Evolutionary conservation across 2,888 invertebrate species (phyloP), one percentile per base, ranked within the genome.

Genomic region (Andrena minutula): DNA sequence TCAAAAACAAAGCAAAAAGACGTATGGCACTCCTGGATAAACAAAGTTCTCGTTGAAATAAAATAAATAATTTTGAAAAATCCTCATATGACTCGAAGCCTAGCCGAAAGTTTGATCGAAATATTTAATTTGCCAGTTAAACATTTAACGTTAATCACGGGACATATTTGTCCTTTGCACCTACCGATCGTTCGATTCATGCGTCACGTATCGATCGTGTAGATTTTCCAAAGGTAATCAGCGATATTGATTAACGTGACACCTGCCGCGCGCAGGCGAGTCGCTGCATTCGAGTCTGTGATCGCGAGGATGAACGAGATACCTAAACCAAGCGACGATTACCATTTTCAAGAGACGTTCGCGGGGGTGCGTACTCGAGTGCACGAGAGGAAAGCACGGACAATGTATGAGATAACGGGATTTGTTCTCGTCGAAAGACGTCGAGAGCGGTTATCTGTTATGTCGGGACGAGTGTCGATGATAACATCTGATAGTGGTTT

Each of bases 401-500:
- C 65, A 7, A 68, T 30, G 51, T 35, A 41, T n/a, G 71, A 70
- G 74, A 77, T 81, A 74, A 81, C 70, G n/a, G 49, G 77, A 68
- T 81, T 66, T 77, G 47, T 68, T 83, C 74, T 61, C 77, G 56
- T 58, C 63, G 73, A 74, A 69, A 74, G 74, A 53, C 51, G 66
- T 68, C 66, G 70, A 35, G 69, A 76, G 64, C 26, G 70, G 60
- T 76, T 70, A 76, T 73, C 76, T 81, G 61, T 16, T 53, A 30
- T 51, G 68, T 68, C 58, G 51, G 56, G 65, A 70, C 70, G 56
- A 73, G 66, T 65, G 73, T 32, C 51, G 83, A 78, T 77, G 77
- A 77, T 58, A 77, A 16, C 41, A 41, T 16, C 4, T 41, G 41
- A 16, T 16, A 41, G 41, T 5, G 16, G 1, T 41, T 16, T 41